These are phyloP conservation scores for Melopsittacus undulatus DNA, from an alignment of 2,797 vertebrate species.

Conservation along the genomic window DNA sequence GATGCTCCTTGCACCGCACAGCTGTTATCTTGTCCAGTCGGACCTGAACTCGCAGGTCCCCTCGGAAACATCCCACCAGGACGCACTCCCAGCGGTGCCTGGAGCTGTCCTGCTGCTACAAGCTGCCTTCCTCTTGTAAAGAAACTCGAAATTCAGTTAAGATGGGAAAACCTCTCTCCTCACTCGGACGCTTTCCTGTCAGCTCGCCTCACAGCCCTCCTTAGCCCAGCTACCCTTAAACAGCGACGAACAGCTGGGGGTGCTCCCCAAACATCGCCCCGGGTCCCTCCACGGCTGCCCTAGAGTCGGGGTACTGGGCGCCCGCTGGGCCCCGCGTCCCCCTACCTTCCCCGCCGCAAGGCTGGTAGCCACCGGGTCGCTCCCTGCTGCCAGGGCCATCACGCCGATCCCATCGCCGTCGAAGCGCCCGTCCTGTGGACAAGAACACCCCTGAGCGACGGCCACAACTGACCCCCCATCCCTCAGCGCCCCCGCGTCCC, in stretches of 20 bases:
- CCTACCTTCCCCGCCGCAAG: neutral
- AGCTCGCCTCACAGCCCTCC: neutral
- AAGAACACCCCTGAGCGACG: neutral
- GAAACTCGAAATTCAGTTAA: neutral
- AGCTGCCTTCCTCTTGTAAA: accelerated
- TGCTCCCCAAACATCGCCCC: neutral
- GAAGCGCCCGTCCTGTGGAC: neutral
- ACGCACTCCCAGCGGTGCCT: accelerated
- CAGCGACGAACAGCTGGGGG: neutral
- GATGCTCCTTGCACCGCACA: neutral
- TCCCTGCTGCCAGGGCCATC: neutral
- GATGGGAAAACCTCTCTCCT: neutral
- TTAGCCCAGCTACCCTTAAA: neutral
- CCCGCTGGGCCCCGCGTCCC: neutral
- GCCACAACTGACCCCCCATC: neutral
- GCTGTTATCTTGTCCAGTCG: accelerated
- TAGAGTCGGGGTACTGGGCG: neutral
- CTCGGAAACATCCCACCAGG: accelerated
- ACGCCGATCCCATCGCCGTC: neutral
- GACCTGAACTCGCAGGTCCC: accelerated
- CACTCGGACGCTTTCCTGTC: neutral
- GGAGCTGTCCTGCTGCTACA: neutral
- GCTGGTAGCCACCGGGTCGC: neutral
- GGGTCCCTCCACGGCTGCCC: too few relatives aligned
- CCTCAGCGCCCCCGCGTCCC: neutral